phyloP scores from a whole-genome alignment of 2,888 invertebrate genomes.

The Nasonovia ribisnigri region DNA sequence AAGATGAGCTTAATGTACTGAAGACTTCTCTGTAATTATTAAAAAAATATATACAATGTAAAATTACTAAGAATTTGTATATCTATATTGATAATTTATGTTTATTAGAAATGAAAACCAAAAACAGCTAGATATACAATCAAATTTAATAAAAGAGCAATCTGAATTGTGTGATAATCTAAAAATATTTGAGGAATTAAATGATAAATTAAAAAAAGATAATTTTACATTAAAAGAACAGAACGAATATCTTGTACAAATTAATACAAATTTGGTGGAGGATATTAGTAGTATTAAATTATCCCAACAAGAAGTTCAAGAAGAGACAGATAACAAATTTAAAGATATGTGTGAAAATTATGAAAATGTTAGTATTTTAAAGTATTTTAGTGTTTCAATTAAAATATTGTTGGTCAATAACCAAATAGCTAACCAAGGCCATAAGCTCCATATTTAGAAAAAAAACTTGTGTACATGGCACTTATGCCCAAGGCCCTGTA shows the following conservation, averaged over 20 bases:
- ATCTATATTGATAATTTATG: not conserved
- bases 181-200: constrained; percentile 17
- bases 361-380: constrained; percentile 35
- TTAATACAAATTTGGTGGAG: not conserved
- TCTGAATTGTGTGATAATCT: not conserved
- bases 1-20: not conserved
- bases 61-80: not conserved
- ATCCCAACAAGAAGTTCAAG: not conserved
- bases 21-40: constrained; percentile 29
- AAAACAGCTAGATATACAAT: not conserved
- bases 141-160: constrained; percentile 14
- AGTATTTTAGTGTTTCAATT: not conserved
- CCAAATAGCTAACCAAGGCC: not conserved
- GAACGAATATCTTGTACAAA: constrained; percentile 23
- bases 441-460: too few species aligned
- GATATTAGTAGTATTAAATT: constrained; percentile 18
- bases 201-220: constrained; percentile 41
- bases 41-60: not conserved
- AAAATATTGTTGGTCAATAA: not conserved
- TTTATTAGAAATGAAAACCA: constrained; percentile 15
- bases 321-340: not conserved
- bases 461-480: too few species aligned
- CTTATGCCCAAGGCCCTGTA: too few species aligned
- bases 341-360: constrained; percentile 31
- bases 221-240: constrained; percentile 21